These are phyloP conservation scores for Leptoclinus maculatus DNA, from an alignment of 2,797 vertebrate genomes.

Conservation along the genomic window DNA sequence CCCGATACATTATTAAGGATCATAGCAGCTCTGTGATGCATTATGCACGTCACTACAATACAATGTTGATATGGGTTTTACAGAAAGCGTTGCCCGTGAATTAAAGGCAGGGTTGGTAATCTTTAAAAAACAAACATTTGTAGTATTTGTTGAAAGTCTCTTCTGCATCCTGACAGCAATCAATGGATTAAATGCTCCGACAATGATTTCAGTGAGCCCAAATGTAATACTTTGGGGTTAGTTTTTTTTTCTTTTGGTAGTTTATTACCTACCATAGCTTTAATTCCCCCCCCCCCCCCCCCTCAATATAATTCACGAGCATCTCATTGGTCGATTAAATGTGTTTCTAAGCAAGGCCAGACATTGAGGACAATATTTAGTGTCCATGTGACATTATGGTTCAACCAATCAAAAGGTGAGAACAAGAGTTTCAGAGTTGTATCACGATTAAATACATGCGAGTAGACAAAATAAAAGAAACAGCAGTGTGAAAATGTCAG, in stretches of 20 bases:
- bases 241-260: too few relatives aligned
- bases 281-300: too few relatives aligned
- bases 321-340: background rate
- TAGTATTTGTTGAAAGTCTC: background rate
- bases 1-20: background rate
- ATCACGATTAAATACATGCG: background rate
- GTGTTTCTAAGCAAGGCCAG: conserved; percentile 1
- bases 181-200: background rate
- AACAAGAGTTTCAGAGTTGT: background rate
- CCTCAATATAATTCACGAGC: background rate
- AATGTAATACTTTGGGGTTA: background rate
- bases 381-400: background rate
- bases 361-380: conserved; percentile 2
- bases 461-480: background rate
- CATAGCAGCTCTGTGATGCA: background rate
- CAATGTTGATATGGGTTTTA: background rate
- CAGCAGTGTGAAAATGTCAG: background rate
- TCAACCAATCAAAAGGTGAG: background rate
- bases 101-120: background rate
- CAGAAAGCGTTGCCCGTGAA: background rate
- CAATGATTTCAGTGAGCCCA: background rate
- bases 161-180: background rate
- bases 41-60: background rate
- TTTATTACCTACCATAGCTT: background rate
- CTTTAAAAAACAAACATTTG: background rate